phyloP scores from a whole-genome alignment of 2,797 vertebrate species.

The Rhadinocentrus ornatus region DNA sequence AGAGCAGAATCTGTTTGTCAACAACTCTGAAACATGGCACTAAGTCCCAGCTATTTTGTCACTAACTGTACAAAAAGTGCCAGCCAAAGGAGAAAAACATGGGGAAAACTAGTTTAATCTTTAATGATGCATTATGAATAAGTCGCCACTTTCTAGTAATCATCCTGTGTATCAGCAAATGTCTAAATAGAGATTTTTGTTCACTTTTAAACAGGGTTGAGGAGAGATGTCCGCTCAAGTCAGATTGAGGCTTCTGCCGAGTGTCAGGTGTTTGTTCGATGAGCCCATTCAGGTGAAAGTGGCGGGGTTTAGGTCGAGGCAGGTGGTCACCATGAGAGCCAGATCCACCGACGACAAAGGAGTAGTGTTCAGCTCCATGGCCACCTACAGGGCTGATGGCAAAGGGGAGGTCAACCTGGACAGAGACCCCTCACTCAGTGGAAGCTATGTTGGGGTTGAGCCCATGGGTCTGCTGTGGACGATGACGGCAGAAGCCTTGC shows the following conservation, averaged over 20 bases:
- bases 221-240: slow-evolving; percentile 45
- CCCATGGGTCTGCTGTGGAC: slow-evolving; percentile 86
- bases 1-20: too few relatives aligned
- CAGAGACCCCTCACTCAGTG: slow-evolving; percentile 74
- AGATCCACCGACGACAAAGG: slow-evolving; percentile 77
- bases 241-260: slow-evolving; percentile 55
- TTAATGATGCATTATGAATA: too few relatives aligned
- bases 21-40: too few relatives aligned
- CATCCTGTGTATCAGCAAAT: neutral
- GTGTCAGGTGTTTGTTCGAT: slow-evolving; percentile 58
- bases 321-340: slow-evolving; percentile 78
- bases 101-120: too few relatives aligned
- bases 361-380: slow-evolving; percentile 73
- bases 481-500: slow-evolving; percentile 60
- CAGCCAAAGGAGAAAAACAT: too few relatives aligned
- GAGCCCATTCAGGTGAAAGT: slow-evolving; percentile 78
- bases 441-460: slow-evolving; percentile 79
- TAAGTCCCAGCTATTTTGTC: too few relatives aligned
- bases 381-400: slow-evolving; percentile 74
- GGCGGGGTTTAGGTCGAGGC: slow-evolving; percentile 70
- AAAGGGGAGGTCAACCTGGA: slow-evolving; percentile 75
- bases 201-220: neutral
- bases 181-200: neutral
- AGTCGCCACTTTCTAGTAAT: too few relatives aligned
- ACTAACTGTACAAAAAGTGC: too few relatives aligned